Conservation (phyloP, 2,797 vertebrate species). For the Benthosema pterotum region DNA sequence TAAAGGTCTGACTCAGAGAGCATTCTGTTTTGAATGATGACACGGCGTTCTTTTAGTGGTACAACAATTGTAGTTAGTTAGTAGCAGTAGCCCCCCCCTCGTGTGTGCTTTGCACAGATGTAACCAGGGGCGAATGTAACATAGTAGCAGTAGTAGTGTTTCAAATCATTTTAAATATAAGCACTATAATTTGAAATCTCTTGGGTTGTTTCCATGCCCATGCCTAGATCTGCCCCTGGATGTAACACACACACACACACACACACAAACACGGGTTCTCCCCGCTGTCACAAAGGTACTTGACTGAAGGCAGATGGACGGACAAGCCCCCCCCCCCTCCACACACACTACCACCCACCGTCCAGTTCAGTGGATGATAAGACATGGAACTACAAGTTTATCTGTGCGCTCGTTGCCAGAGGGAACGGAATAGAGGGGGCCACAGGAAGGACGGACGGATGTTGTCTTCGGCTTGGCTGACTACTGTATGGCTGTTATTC, state of each 20-base stretch:
- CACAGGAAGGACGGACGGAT: conserved; percentile 13
- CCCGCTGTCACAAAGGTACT: neutral
- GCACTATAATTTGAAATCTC: no score
- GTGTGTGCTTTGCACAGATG: no score
- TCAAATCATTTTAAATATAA: no score
- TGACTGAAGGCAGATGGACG: neutral
- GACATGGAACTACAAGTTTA: conserved; percentile 23
- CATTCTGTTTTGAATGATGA: no score
- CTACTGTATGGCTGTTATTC: conserved; percentile 40
- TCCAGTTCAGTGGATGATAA: conserved; percentile 32
- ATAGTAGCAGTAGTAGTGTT: no score
- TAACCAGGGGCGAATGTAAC: no score
- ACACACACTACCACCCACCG: conserved; percentile 10
- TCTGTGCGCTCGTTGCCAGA: conserved; percentile 40
- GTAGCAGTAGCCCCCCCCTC: no score
- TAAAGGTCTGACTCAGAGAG: no score
- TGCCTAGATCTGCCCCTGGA: no score
- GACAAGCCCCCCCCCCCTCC: neutral
- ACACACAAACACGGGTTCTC: conserved; percentile 2
- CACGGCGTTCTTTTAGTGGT: no score
- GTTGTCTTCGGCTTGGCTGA: conserved; percentile 36
- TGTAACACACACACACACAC: conserved; percentile 11
- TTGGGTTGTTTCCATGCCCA: no score
- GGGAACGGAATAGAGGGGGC: conserved; percentile 2
- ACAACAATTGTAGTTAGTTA: no score